Evolutionary conservation across 2,888 invertebrate species (phyloP).

Genomic region (Strigamia crassipes): DNA sequence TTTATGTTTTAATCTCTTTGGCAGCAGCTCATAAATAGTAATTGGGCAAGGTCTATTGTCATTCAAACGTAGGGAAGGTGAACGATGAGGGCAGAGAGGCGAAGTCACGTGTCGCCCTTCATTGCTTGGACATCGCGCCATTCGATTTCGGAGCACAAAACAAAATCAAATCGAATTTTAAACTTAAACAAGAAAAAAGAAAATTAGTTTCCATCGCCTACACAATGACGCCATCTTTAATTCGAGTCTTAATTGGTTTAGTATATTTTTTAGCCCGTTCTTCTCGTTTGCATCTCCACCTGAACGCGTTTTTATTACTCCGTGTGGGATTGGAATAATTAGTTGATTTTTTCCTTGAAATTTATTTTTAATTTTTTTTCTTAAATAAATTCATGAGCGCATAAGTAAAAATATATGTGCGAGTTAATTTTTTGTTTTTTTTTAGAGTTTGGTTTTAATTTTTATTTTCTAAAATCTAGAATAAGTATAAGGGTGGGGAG

Average conservation of each 20-base stretch:
- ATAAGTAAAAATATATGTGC: neutral
- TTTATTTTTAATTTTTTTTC: neutral
- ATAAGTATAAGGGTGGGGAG: neutral
- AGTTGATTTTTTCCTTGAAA: neutral
- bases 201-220: neutral
- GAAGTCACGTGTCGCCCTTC: neutral
- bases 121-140: neutral
- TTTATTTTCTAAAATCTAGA: neutral
- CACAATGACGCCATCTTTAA: neutral
- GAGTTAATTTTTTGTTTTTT: neutral
- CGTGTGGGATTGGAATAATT: neutral
- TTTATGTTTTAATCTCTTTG: constrained; percentile 37
- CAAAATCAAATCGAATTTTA: neutral
- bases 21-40: constrained; percentile 31
- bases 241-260: neutral
- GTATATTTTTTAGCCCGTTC: neutral
- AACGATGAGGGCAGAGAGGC: neutral
- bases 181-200: neutral
- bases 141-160: neutral
- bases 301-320: neutral
- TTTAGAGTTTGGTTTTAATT: neutral
- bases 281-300: neutral
- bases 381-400: neutral
- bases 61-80: constrained; percentile 13
- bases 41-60: constrained; percentile 11